Evolutionary conservation across 1,140 invertebrate species (phyloP), one percentile per base, ranked within the genome.

Genomic region (Drosophila sp.): DNA sequence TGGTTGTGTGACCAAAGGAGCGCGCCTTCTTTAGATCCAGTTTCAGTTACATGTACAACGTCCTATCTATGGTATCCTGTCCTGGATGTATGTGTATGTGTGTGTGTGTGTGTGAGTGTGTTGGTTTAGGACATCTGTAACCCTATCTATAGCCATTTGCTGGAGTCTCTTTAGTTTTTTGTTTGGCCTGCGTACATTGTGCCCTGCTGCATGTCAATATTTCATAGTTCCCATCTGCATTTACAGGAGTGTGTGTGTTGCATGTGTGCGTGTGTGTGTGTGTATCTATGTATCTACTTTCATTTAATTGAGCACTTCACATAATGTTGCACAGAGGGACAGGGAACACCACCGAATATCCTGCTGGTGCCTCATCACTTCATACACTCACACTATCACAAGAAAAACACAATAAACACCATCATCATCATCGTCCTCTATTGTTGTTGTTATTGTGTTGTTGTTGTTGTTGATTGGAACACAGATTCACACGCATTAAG

Each of bases 91-190:
- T 54, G 30, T 56, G 10, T 62, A 25, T 70, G 38, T 41, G n/a
- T 57, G 30, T 56, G 30, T 55, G 35, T 40, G 56, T 65, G 17
- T 54, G 23, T 32, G 60, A 76, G 11, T 70, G 56, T 84, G 72
- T 87, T 55, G 76, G 72, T 65, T 77, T 83, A 83, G 84, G 84
- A 77, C 84, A 87, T 87, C 84, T 89, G 84, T 80, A 89, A 89
- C 84, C 85, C 89, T 84, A 89, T 89, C 84, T 38, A 38, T 3
- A 10, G 79, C 79, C 58, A 70, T 72, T 79, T 65, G 69, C 61
- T 79, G 72, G 61, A 79, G 69, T 76, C 70, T 69, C 10, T 68
- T 69, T 69, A 73, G 74, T 72, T 81, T 82, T 75, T 78, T 70
- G 75, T 79, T 78, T 76, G 80, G 67, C 56, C 67, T 75, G 63